Percentiles rank a stretch among this genome's conserved stretches.
Conservation (phyloP, 2,113 vertebrate species). For the Camelus dromedarius region DNA sequence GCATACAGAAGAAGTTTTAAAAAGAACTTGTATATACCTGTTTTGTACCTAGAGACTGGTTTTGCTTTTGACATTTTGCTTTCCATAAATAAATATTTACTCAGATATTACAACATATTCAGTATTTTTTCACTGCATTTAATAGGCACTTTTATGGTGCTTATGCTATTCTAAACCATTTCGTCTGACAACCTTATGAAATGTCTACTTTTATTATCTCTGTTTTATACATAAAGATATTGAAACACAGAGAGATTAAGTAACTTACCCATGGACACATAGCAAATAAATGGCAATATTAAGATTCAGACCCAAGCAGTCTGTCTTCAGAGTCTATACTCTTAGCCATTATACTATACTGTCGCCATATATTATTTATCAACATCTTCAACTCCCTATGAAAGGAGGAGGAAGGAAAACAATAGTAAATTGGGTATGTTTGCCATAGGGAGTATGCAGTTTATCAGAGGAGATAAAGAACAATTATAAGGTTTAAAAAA, state of each 20-base stretch:
- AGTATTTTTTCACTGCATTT: slow-evolving; percentile 41
- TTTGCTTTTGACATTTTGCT: slow-evolving; percentile 53
- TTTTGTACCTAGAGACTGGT: slow-evolving; percentile 13
- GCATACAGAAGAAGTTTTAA: not conserved
- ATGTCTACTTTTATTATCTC: slow-evolving; percentile 40
- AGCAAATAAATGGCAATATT: slow-evolving; percentile 11
- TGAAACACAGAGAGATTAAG: not conserved
- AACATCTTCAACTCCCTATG: not conserved
- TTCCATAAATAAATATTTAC: not conserved
- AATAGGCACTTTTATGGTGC: not conserved
- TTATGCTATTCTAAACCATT: not conserved
- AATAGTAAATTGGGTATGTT: not conserved
- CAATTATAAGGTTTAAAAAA: not conserved
- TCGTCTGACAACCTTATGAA: not conserved
- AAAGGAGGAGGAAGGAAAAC: not conserved
- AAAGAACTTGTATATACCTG: slow-evolving; percentile 17
- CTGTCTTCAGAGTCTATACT: slow-evolving; percentile 23
- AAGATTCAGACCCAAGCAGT: not conserved
- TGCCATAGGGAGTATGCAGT: not conserved
- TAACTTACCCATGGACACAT: not conserved
- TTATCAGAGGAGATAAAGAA: not conserved
- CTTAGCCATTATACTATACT: not conserved
- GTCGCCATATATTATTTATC: slow-evolving; percentile 3
- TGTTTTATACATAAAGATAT: not conserved
- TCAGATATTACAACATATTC: not conserved